Evolutionary conservation across 2,888 invertebrate species (phyloP).

Genomic region (Ormyrus thymus): DNA sequence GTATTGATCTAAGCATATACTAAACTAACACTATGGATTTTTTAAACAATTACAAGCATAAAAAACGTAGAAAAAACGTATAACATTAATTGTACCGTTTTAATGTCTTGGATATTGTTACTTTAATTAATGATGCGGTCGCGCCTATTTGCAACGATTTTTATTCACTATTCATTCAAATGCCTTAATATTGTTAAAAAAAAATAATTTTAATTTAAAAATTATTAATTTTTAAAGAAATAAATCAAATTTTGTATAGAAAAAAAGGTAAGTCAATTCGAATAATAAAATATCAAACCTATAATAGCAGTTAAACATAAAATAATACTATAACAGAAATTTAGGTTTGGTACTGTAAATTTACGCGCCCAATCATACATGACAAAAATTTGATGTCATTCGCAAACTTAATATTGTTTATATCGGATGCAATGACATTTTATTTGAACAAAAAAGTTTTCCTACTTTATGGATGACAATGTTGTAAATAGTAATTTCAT

Average conservation of each 20-base stretch:
- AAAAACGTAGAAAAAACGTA: slow-evolving; percentile 52
- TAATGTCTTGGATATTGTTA: slow-evolving; percentile 24
- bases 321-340: slow-evolving; percentile 26
- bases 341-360: not conserved
- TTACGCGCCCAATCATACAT: not conserved
- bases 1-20: not conserved
- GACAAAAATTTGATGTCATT: too few relatives aligned
- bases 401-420: too few relatives aligned
- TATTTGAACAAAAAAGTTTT: not conserved
- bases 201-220: too few relatives aligned
- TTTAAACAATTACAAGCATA: slow-evolving; percentile 46
- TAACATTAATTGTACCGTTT: slow-evolving; percentile 46
- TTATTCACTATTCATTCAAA: not conserved
- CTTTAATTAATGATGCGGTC: slow-evolving; percentile 34
- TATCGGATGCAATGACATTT: too few relatives aligned
- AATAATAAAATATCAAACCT: too few relatives aligned
- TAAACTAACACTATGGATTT: slow-evolving; percentile 28
- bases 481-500: not conserved
- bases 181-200: too few relatives aligned
- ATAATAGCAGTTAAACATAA: not conserved
- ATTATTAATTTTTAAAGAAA: too few relatives aligned
- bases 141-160: not conserved
- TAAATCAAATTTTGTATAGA: too few relatives aligned
- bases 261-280: too few relatives aligned
- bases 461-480: too few relatives aligned